Evolutionary conservation across 2,113 vertebrate genomes (phyloP).

Genomic region (Ophthalmolycus amberensis): DNA sequence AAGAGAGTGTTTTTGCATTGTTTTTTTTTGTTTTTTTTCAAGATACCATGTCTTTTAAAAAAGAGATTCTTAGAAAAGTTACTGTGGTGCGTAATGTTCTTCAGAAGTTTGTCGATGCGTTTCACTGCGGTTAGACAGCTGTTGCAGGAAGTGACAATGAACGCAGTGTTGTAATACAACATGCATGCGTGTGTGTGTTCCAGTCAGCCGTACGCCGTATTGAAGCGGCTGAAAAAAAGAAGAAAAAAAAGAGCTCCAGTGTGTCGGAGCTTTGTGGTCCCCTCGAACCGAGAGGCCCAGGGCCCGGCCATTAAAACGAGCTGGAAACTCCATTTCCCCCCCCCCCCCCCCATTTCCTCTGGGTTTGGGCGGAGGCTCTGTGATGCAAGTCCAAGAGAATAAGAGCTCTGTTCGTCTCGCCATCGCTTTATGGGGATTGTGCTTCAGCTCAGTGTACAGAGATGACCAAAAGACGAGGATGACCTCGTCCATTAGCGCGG

Average conservation of each 20-base stretch:
- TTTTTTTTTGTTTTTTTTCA: neutral
- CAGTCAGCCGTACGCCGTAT: constrained; percentile 51
- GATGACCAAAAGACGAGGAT: constrained; percentile 57
- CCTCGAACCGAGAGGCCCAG: constrained; percentile 69
- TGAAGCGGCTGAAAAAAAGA: constrained; percentile 42
- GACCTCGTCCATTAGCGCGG: constrained; percentile 40
- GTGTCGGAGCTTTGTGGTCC: constrained; percentile 68
- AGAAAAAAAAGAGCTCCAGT: constrained; percentile 51
- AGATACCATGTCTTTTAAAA: neutral
- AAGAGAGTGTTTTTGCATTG: neutral
- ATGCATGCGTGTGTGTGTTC: constrained; percentile 22
- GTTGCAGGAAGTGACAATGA: constrained; percentile 67
- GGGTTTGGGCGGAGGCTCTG: constrained; percentile 76
- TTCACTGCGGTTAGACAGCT: constrained; percentile 14
- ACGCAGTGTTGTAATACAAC: constrained; percentile 54
- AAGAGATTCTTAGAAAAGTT: neutral
- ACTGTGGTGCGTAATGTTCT: neutral
- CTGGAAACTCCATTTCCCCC: constrained; percentile 72
- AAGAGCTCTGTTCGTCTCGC: constrained; percentile 70
- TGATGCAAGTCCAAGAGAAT: constrained; percentile 75
- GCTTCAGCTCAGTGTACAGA: constrained; percentile 58
- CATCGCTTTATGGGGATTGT: constrained; percentile 63
- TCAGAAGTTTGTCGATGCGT: neutral
- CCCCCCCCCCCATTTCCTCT: constrained; percentile 66
- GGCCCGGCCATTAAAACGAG: constrained; percentile 69